Base-by-base conservation (phyloP, 2,797 vertebrate species). In the Danio jaintianensis region DNA sequence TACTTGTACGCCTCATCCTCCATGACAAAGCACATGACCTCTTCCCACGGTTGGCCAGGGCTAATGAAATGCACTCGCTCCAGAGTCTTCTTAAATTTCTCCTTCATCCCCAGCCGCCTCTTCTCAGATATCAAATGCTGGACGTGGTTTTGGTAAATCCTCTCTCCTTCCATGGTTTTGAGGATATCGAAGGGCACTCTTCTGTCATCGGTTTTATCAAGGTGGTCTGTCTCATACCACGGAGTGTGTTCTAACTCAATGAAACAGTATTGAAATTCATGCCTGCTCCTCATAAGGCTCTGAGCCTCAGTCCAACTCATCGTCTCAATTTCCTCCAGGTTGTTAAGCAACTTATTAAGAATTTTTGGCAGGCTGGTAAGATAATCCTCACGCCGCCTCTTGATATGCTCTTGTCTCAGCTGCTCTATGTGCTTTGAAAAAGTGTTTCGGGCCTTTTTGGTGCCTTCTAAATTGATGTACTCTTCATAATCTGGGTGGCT, bases 1-100 rank as follows among this genome's bases (percentile, higher is more conserved):
- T 97, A 98, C 88, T 98, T 99, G 92, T 96, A 98, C 2, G 97
- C 96, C 90, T 99, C 98, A 0, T 99, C 97, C 78, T 98, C 98
- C 94, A 99, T 93, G 85, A 98, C 96, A 86, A 99, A 98, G 92
- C 97, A 98, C 94, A 97, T 94, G 81, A 99, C 96, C 90, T 99
- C 98, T 86, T 99, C 98, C 98, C 97, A 99, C 0, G 97, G 94
- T 83, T 99, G 97, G 7, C 98, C 98, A 0, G 98, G 94, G 81
- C 96, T 96, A 92, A 99, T 98, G 75, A 99, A 97, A 42, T 97
- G 97, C 86, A 98, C 97, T 87, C 96, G 95, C 76, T 98, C 97
- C 84, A 99, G 92, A n/a, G 96, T 98, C 91, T 98, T 99, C 93
- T 97, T 99, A 90, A 99, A 99, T 85, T 96, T 95, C 80, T 98